phyloP scores from a whole-genome alignment of 1,140 invertebrate species.

The Condylostylus longicornis region DNA sequence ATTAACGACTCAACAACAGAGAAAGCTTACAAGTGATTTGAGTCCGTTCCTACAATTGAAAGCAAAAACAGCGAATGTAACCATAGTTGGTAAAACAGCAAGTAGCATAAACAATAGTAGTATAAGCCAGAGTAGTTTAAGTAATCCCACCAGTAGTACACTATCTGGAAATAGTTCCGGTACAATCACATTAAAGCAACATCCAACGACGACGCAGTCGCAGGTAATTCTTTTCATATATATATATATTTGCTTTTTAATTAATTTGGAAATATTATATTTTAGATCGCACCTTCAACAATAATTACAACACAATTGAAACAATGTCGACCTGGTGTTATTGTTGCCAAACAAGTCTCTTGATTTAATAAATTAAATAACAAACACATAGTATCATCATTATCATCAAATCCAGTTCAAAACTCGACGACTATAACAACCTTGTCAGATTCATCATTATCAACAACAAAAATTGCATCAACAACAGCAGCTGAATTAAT shows the following conservation, averaged over 20 bases:
- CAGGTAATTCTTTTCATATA: no score
- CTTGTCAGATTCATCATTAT: no score
- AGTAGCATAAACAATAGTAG: slow-evolving; percentile 2
- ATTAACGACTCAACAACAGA: slow-evolving; percentile 42
- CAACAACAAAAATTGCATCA: no score
- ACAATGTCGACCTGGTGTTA: slow-evolving; percentile 68
- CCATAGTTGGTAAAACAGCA: not conserved
- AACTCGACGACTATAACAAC: no score
- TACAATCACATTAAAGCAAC: slow-evolving; percentile 20
- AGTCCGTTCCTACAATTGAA: slow-evolving; percentile 47
- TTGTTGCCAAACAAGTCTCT: slow-evolving; percentile 58
- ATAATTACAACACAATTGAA: slow-evolving; percentile 34
- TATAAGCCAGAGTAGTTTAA: not conserved
- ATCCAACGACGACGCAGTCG: no score
- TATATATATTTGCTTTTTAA: no score
- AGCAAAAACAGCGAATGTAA: not conserved
- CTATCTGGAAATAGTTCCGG: slow-evolving; percentile 3
- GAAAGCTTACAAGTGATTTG: slow-evolving; percentile 44
- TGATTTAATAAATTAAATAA: slow-evolving; percentile 27
- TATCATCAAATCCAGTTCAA: no score
- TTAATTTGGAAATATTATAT: no score
- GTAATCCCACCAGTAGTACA: not conserved
- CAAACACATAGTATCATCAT: no score
- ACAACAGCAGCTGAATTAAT: no score
- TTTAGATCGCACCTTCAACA: slow-evolving; percentile 20